Conservation (phyloP, 1,140 invertebrate genomes). For the Augochlora pura region DNA sequence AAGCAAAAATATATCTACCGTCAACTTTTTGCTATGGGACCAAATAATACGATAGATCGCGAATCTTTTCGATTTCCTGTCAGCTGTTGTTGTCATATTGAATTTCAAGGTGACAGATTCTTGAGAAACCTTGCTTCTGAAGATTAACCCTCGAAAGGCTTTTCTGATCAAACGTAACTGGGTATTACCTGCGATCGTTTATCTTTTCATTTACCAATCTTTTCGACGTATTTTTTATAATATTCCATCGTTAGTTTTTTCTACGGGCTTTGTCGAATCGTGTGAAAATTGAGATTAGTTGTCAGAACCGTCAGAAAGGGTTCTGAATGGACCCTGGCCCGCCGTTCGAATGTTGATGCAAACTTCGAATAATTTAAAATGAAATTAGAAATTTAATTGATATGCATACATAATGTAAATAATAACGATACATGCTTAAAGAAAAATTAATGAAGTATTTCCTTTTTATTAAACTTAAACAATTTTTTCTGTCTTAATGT, state of each 20-base stretch:
- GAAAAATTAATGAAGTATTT: not conserved
- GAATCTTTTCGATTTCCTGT: slow-evolving; percentile 82
- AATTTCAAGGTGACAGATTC: slow-evolving; percentile 74
- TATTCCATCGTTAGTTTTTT: no score
- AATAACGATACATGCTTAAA: not conserved
- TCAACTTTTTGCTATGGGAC: slow-evolving; percentile 79
- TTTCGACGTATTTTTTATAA: no score
- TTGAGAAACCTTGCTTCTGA: not conserved
- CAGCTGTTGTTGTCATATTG: slow-evolving; percentile 83
- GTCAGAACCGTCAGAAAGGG: no score
- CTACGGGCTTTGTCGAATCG: no score
- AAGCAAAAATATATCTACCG: slow-evolving; percentile 84
- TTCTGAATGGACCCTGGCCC: no score
- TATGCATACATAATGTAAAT: not conserved
- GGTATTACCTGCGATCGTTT: no score
- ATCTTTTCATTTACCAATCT: no score
- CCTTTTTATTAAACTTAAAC: not conserved
- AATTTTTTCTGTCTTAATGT: no score
- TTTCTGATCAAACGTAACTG: not conserved
- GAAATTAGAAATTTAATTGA: no score
- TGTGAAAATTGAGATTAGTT: no score
- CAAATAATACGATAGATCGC: slow-evolving; percentile 76
- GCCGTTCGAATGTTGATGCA: no score
- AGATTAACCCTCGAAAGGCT: not conserved
- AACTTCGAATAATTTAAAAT: no score